These are phyloP conservation scores for Lepus townsendii DNA, from an alignment of 2,797 vertebrate species.

Conservation along the genomic window DNA sequence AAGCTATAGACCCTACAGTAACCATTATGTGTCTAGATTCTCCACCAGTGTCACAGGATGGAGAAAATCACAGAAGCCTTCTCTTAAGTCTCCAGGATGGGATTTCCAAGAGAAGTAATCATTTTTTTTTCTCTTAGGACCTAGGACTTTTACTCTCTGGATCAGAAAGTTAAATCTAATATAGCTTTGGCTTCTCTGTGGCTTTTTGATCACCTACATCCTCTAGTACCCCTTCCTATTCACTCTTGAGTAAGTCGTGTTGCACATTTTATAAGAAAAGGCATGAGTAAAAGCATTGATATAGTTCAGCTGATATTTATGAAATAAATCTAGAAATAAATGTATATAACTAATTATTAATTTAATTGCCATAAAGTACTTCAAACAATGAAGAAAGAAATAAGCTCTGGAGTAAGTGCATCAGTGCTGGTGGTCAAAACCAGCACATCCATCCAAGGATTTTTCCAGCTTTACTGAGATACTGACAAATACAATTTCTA, in stretches of 20 bases:
- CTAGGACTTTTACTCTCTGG: neutral
- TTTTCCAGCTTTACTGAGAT: too few species aligned
- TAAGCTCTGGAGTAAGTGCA: neutral
- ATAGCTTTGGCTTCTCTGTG: neutral
- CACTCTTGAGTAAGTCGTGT: neutral
- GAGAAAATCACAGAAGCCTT: neutral
- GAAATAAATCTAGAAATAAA: conserved; percentile 41
- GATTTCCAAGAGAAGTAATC: neutral
- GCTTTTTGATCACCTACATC: neutral
- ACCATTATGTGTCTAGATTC: neutral
- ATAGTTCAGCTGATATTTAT: conserved; percentile 11
- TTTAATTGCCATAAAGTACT: neutral
- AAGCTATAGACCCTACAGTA: neutral
- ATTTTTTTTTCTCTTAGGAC: neutral
- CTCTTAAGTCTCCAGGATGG: neutral
- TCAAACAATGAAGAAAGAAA: conserved; percentile 26
- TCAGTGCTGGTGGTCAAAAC: neutral
- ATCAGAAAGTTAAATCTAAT: conserved; percentile 13
- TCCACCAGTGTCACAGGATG: neutral
- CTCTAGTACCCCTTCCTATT: neutral
- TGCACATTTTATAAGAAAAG: conserved; percentile 7
- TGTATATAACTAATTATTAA: neutral
- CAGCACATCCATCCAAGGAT: neutral
- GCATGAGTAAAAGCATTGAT: neutral
- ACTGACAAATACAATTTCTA: too few species aligned